phyloP scores from a whole-genome alignment of 2,797 vertebrate species.

The Thripadectes ignobilis region DNA sequence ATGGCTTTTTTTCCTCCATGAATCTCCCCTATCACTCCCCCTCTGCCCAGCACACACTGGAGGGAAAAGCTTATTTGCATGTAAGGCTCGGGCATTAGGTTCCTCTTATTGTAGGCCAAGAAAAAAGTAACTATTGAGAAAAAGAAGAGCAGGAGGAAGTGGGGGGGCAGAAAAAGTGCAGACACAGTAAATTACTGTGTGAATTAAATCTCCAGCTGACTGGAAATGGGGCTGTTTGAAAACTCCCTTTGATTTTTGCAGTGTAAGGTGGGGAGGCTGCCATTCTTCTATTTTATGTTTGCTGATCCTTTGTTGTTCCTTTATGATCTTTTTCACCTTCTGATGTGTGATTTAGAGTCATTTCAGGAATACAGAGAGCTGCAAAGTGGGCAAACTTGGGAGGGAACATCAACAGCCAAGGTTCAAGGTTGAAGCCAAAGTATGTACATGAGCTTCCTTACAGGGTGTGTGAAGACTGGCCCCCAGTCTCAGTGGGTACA shows the following conservation, averaged over 20 bases:
- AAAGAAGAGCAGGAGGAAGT: background rate
- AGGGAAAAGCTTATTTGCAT: background rate
- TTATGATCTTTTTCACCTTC: constrained; percentile 66
- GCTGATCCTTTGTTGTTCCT: constrained; percentile 71
- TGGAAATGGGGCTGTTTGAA: constrained; percentile 65
- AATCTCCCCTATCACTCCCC: background rate
- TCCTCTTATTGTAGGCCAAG: background rate
- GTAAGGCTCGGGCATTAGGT: background rate
- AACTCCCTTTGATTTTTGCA: constrained; percentile 69
- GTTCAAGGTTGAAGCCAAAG: constrained; percentile 29
- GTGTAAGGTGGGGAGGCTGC: constrained; percentile 64
- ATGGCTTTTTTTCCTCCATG: background rate
- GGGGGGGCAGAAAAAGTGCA: background rate
- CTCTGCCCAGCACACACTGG: background rate
- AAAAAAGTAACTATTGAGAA: constrained; percentile 23
- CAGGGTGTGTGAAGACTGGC: background rate
- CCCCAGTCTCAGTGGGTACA: background rate
- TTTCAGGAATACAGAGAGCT: constrained; percentile 17
- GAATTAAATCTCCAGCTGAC: constrained; percentile 61
- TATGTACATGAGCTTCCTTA: background rate
- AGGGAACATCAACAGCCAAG: background rate
- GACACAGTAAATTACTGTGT: constrained; percentile 40
- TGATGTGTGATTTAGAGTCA: constrained; percentile 64
- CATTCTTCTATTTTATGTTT: constrained; percentile 73
- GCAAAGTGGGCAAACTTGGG: constrained; percentile 17